Conservation (phyloP, 2,888 invertebrate genomes). For the Tanytarsus gracilentus region DNA sequence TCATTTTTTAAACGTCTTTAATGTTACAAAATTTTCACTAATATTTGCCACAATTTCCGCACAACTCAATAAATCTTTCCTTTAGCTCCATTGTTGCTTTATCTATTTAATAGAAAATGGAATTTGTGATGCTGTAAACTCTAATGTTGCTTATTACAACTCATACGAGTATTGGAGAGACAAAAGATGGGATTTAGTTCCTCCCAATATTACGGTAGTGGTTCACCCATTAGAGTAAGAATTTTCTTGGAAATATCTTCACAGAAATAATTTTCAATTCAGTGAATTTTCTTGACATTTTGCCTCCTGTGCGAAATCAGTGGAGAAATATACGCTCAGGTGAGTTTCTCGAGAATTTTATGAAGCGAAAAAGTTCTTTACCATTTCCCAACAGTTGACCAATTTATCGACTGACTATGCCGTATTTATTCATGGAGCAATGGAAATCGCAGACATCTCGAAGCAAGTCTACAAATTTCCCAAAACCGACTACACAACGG, state of each 20-base stretch:
- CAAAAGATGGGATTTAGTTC: conserved; percentile 48
- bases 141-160: conserved; percentile 34
- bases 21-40: too few species aligned
- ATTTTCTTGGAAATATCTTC: neutral
- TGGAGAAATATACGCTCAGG: conserved; percentile 66
- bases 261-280: neutral
- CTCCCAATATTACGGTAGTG: conserved; percentile 45
- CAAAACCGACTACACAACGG: conserved; percentile 49
- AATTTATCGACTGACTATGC: conserved; percentile 58
- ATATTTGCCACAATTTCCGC: too few species aligned
- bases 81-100: neutral
- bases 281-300: neutral
- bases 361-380: too few species aligned
- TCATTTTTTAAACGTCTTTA: too few species aligned
- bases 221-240: conserved; percentile 48
- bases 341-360: too few species aligned
- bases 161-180: conserved; percentile 47
- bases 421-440: conserved; percentile 58
- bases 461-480: conserved; percentile 49
- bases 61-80: neutral
- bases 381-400: too few species aligned
- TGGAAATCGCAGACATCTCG: conserved; percentile 58
- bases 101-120: conserved; percentile 50
- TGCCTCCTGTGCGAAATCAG: conserved; percentile 43
- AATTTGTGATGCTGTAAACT: conserved; percentile 59